Evolutionary conservation across 1,140 invertebrate species (phyloP), one percentile per base, ranked within the genome.

Genomic region (Agrypnia vestita): DNA sequence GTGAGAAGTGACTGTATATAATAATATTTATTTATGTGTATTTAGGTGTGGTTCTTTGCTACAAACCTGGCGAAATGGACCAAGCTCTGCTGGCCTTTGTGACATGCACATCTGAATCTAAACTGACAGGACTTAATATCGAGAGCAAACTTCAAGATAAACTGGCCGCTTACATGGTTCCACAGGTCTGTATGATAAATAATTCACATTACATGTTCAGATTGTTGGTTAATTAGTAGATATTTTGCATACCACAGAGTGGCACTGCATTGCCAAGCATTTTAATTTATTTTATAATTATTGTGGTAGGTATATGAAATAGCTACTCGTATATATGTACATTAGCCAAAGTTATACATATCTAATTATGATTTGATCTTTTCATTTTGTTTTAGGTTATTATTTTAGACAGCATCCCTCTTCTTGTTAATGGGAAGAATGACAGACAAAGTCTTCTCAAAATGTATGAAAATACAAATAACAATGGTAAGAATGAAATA

Each of bases 351-450:
- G 25, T 35, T 35, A 35, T 35, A 35, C 6, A 3, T 35, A 35
- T 3, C 1, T 35, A 35, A 35, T 35, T 1, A 35, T 35, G 25
- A 3, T 1, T 3, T 35, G 6, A 35, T 35, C 81, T 61, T 64
- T 64, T 55, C 56, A 25, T 62, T 46, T 46, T 78, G 51, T 80
- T 69, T 61, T 62, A 93, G 89, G 91, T 96, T 0, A 90, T 96
- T 8, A 86, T 95, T 0, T 86, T 96, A 4, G 93, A 95, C 9
- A 90, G 86, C 7, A 92, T 97, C 77, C 96, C 96, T 0, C 87
- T 96, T 4, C 86, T 97, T 10, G 94, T 95, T 0, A 97, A 97
- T 86, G 96, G 96, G 7, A 97, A 97, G 90, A 93, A 94, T 10
- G 96, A 97, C 86, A 90, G 96, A 76, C 95, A 96, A 85, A 86